These are phyloP conservation scores for Ptiloglossa arizonensis DNA, from an alignment of 1,140 invertebrate genomes.

Conservation along the genomic window DNA sequence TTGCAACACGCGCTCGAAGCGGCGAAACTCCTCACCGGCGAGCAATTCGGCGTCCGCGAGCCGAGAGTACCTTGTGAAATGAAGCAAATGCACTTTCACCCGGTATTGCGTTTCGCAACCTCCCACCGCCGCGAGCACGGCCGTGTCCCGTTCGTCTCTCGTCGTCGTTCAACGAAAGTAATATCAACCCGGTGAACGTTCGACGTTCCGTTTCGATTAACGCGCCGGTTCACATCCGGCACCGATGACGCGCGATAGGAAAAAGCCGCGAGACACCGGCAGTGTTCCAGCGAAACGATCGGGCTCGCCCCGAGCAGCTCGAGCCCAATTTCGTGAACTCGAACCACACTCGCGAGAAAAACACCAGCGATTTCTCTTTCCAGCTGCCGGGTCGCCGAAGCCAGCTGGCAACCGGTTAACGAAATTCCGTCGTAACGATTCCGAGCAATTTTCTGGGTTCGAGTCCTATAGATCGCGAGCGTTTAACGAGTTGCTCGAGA, in stretches of 20 bases:
- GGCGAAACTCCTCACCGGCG: conserved; percentile 53
- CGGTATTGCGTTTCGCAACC: conserved; percentile 58
- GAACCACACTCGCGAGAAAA: background rate
- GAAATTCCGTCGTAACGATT: background rate
- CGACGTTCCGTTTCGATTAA: conserved; percentile 29
- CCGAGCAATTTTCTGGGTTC: too few species aligned
- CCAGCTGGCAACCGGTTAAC: background rate
- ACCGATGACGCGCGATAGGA: background rate
- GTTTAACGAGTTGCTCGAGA: too few species aligned
- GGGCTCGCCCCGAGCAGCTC: background rate
- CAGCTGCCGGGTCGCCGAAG: background rate
- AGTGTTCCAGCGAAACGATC: background rate
- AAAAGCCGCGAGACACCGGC: too few species aligned
- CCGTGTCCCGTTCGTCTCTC: background rate
- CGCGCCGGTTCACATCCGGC: background rate
- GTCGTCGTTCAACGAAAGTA: conserved; percentile 35
- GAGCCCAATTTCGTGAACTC: background rate
- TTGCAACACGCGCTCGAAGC: conserved; percentile 49
- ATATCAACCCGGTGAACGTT: conserved; percentile 21
- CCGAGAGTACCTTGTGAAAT: conserved; percentile 62
- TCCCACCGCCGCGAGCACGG: conserved; percentile 5
- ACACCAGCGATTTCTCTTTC: background rate
- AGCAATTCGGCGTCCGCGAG: conserved; percentile 22
- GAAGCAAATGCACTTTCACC: conserved; percentile 72
- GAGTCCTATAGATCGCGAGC: too few species aligned